Evolutionary conservation across 2,888 invertebrate genomes (phyloP), one percentile per base, ranked within the genome.

Genomic region (Cosmopolites sordidus): DNA sequence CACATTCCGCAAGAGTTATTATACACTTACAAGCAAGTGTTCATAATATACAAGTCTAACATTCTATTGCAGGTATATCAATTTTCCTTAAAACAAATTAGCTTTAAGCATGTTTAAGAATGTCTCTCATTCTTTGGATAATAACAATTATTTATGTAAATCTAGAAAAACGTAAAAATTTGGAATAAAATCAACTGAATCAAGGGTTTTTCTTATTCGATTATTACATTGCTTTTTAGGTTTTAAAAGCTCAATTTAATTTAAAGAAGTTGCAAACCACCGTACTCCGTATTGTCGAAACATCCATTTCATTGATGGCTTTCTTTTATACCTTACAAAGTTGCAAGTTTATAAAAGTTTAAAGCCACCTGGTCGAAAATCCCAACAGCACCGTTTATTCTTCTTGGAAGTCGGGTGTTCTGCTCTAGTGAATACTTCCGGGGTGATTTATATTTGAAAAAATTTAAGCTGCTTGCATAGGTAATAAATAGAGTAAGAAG

Each of bases 281-380:
- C 9, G 9, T 18, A n/a, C 12, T 16, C 4, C 8, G 8, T 22
- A 22, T 22, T 22, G 22, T 22, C 22, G 42, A 48, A 48, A 48
- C 33, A 48, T 30, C 48, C 2, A 15, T 14, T 9, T 48, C 40
- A 41, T 22, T 29, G 41, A 48, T 48, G 40, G 48, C 42, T 42
- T 43, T 43, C 43, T 39, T 37, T 49, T 49, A 37, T 45, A 17
- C 45, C 15, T 39, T 45, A n/a, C 40, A 48, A 50, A 50, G 44
- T 44, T 44, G 41, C 42, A 51, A 51, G 41, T 51, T 51, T 46
- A 46, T 51, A 51, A 51, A 51, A 51, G 22, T 46, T 51, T 45
- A 51, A 46, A 37, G 40, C 14, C 41, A 46, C 46, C 51, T 46
- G 42, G 51, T 41, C 51, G 33, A 42, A 51, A 51, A 22, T 42